These are phyloP conservation scores for Corella eumyota DNA, from an alignment of 23 tunicate species.

Conservation along the genomic window DNA sequence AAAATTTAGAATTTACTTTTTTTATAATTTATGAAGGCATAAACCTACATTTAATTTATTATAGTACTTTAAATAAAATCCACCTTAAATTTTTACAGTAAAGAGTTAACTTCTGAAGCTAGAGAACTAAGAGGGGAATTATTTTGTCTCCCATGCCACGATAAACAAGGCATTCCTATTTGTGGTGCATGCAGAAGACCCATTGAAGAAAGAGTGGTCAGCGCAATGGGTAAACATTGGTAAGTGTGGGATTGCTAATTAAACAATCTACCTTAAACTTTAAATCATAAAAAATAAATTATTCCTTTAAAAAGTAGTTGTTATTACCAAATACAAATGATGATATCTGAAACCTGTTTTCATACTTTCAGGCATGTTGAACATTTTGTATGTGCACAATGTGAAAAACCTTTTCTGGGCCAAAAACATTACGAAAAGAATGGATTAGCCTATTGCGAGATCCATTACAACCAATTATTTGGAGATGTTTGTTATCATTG, in stretches of 20 bases:
- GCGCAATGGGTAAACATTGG: constrained; percentile 98
- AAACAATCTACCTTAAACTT: neutral
- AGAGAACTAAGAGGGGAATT: constrained; percentile 90
- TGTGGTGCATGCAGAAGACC: constrained; percentile 99
- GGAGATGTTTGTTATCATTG: constrained; percentile 98
- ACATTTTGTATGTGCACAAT: constrained; percentile 98
- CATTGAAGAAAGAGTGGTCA: constrained; percentile 92
- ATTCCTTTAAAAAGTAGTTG: neutral
- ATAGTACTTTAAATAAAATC: too few species aligned
- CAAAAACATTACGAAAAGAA: constrained; percentile 89
- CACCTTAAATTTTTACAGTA: too few species aligned
- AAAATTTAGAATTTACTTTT: too few species aligned
- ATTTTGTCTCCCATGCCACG: constrained; percentile 98
- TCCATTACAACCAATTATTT: constrained; percentile 89
- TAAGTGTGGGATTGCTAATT: constrained; percentile 26
- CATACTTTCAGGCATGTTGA: constrained; percentile 96
- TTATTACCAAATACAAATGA: neutral
- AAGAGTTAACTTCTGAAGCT: constrained; percentile 84
- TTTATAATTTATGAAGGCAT: too few species aligned
- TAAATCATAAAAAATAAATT: neutral
- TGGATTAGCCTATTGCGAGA: constrained; percentile 91
- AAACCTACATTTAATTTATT: too few species aligned
- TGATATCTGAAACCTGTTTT: too few species aligned
- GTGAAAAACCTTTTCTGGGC: constrained; percentile 95
- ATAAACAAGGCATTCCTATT: constrained; percentile 98